These are phyloP conservation scores for Cynopterus brachyotis DNA, from an alignment of 2,113 vertebrate species.

Conservation along the genomic window DNA sequence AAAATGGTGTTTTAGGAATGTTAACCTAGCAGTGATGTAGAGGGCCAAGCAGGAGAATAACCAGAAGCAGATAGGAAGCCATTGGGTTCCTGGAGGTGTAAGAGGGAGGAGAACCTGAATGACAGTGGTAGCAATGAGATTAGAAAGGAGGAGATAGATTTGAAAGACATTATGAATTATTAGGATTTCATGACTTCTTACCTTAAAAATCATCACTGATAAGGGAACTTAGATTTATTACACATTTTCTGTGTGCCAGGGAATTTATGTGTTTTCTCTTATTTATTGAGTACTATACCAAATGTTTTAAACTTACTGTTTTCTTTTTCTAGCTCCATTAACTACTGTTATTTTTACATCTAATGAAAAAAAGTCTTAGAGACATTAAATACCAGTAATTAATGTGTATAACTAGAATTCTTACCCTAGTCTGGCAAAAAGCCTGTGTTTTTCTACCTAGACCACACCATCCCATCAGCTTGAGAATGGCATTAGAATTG, in stretches of 20 bases:
- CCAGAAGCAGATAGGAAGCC: neutral
- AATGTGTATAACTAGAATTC: conserved; percentile 3
- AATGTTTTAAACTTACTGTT: conserved; percentile 18
- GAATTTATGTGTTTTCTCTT: neutral
- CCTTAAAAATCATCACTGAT: neutral
- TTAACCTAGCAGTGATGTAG: neutral
- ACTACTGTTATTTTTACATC: neutral
- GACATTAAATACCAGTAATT: neutral
- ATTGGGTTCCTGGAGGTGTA: neutral
- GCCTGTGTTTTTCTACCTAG: neutral
- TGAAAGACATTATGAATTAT: neutral
- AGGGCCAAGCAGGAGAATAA: neutral
- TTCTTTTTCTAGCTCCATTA: neutral
- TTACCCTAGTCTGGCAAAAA: neutral
- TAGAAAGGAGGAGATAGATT: neutral
- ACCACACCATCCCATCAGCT: neutral
- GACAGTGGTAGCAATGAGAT: neutral
- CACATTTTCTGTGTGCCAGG: neutral
- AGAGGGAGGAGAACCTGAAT: neutral
- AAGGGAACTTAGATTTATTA: neutral
- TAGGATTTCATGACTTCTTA: conserved; percentile 35
- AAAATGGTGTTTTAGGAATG: neutral
- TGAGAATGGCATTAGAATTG: neutral
- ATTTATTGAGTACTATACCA: neutral
- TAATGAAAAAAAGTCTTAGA: conserved; percentile 14